A percentile compares a stretch with the other conserved stretches of the same genome.
phyloP scores from a whole-genome alignment of 2,888 invertebrate species.

The Eledona agricola region DNA sequence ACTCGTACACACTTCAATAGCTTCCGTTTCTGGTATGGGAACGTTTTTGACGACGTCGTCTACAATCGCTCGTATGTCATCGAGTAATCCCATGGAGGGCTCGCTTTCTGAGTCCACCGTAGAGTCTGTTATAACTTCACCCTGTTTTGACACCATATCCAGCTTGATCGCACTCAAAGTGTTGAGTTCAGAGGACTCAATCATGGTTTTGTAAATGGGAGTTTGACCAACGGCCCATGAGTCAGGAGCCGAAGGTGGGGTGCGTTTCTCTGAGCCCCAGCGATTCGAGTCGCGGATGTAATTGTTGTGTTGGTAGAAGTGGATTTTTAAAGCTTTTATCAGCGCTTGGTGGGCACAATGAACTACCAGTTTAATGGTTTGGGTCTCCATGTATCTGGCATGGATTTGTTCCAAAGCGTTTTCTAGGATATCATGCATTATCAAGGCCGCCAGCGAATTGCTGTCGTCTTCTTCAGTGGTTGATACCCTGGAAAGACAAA shows the following conservation, averaged over 20 bases:
- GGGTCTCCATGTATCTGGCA: constrained; percentile 21
- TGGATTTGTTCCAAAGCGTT: constrained; percentile 19
- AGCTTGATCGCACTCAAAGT: constrained; percentile 10
- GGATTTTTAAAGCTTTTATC: constrained; percentile 8
- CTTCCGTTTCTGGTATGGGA: constrained; percentile 1
- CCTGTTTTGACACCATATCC: constrained; percentile 7
- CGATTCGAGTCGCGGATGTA: constrained; percentile 1
- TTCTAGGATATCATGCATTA: constrained; percentile 17
- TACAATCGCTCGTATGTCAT: constrained; percentile 2
- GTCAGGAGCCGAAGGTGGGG: constrained; percentile 18
- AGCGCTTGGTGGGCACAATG: constrained; percentile 32
- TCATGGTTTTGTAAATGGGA: constrained; percentile 4
- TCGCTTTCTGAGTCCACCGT: constrained; percentile 1
- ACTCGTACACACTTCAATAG: constrained; percentile 4
- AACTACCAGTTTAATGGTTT: constrained; percentile 24
- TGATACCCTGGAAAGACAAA: no score
- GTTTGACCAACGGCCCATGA: constrained; percentile 27
- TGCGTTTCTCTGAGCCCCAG: constrained; percentile 12
- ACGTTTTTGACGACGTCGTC: constrained; percentile 15
- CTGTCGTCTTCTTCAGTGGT: no score
- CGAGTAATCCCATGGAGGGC: constrained; percentile 5
- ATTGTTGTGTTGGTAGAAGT: constrained; percentile 27
- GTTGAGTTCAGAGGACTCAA: constrained; percentile 3
- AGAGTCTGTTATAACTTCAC: constrained; percentile 1
- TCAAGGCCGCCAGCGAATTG: no score